Conservation (phyloP, 1,140 invertebrate genomes). For the Trichomalopsis sarcophagae region DNA sequence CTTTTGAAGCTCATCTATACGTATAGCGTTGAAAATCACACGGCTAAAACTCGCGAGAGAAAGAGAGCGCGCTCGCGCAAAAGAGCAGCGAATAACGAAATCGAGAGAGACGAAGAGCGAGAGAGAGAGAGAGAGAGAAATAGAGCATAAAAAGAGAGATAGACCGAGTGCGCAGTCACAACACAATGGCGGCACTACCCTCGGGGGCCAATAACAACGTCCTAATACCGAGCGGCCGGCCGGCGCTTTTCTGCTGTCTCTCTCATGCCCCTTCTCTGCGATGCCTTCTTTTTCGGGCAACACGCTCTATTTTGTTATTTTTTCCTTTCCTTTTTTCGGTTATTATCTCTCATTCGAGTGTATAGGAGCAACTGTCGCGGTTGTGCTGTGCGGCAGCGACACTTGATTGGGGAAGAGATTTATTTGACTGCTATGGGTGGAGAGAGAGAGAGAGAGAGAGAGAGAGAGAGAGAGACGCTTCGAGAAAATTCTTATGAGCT, state of each 20-base stretch:
- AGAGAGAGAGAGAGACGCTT: neutral
- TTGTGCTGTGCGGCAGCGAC: neutral
- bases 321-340: constrained; percentile 44
- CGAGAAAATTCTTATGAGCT: neutral
- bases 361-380: neutral
- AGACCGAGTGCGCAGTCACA: constrained; percentile 61
- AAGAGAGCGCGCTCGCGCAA: neutral
- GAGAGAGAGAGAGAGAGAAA: too few species aligned
- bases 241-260: constrained; percentile 52
- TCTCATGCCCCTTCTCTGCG: constrained; percentile 41
- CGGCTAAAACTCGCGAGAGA: neutral
- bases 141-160: constrained; percentile 8
- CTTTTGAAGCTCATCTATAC: too few species aligned
- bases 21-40: neutral
- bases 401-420: neutral
- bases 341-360: constrained; percentile 16
- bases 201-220: constrained; percentile 71
- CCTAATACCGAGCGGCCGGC: constrained; percentile 61
- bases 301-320: constrained; percentile 27
- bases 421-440: neutral
- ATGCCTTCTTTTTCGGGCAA: constrained; percentile 36
- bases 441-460: too few species aligned
- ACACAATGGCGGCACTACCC: constrained; percentile 69
- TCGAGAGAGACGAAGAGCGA: neutral
- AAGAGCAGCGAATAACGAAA: neutral